phyloP scores from a whole-genome alignment of 2,888 invertebrate genomes.

The Nysson spinosus region DNA sequence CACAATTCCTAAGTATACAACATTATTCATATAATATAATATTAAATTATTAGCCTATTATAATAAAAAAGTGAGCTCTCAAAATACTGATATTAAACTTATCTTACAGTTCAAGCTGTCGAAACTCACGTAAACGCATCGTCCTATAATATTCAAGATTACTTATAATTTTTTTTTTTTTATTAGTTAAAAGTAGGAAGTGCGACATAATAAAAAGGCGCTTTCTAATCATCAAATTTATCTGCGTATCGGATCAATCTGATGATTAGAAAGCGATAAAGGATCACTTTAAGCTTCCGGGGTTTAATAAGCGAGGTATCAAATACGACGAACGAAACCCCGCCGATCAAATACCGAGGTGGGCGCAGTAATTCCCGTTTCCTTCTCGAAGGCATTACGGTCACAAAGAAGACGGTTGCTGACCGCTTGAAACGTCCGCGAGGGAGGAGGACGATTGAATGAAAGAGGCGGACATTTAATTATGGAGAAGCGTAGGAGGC shows the following conservation, averaged over 20 bases:
- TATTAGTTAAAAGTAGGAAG: no score
- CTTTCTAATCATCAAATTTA: no score
- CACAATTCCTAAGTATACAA: no score
- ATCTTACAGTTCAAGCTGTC: no score
- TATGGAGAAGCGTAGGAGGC: conserved; percentile 54
- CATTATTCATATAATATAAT: no score
- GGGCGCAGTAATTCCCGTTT: conserved; percentile 35
- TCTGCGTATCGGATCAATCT: no score
- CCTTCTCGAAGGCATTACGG: conserved; percentile 42
- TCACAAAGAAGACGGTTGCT: conserved; percentile 31
- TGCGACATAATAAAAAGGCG: neutral
- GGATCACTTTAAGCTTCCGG: conserved; percentile 5
- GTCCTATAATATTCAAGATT: no score
- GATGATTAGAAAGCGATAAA: neutral
- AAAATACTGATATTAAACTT: no score
- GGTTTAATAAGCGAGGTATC: conserved; percentile 25
- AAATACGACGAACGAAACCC: neutral
- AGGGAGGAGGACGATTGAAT: conserved; percentile 46
- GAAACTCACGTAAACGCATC: no score
- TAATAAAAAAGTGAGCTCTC: no score
- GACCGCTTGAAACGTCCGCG: conserved; percentile 34
- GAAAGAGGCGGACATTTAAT: conserved; percentile 60
- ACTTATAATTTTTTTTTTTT: no score
- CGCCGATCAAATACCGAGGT: neutral
- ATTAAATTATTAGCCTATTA: no score